Evolutionary conservation across 2,888 invertebrate genomes (phyloP), one percentile per base, ranked within the genome.

Genomic region (Cosmopolites sordidus): DNA sequence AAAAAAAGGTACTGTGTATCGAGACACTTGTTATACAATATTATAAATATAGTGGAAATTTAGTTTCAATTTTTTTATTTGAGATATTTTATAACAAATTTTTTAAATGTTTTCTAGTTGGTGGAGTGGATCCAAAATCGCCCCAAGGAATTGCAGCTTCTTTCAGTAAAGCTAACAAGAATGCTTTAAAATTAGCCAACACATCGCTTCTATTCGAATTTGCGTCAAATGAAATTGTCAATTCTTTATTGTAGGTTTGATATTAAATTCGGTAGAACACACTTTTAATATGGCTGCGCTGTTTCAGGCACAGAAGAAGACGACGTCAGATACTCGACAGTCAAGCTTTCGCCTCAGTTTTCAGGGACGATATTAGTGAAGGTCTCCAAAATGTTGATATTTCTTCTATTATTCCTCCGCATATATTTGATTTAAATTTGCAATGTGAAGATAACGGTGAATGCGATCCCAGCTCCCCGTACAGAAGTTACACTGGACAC

Each of bases 61-160:
- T n/a, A n/a, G n/a, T n/a, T n/a, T n/a, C n/a, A n/a, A n/a, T n/a
- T n/a, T n/a, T n/a, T n/a, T n/a, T n/a, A n/a, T n/a, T n/a, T n/a
- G n/a, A n/a, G n/a, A n/a, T n/a, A n/a, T n/a, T n/a, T n/a, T n/a
- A n/a, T n/a, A n/a, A n/a, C n/a, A n/a, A n/a, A n/a, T n/a, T n/a
- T n/a, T n/a, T n/a, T n/a, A n/a, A n/a, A 44, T 42, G 33, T 41
- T 12, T 58, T 51, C 5, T 63, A 87, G 89, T 82, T 68, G 86
- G 87, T 56, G 88, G 87, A 62, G 87, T 89, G 0, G 92, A 92
- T 68, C 89, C 92, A 0, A 89, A 88, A 66, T 91, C 92, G 0
- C 86, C 92, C 0, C 83, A 86, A 11, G 92, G 93, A 2, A 89
- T 87, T 0, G 92, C 92, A 1, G 92, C 92, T 1, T 91, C 92